Base-by-base conservation (phyloP, 2,113 vertebrate species). In the Corydoras sp. region DNA sequence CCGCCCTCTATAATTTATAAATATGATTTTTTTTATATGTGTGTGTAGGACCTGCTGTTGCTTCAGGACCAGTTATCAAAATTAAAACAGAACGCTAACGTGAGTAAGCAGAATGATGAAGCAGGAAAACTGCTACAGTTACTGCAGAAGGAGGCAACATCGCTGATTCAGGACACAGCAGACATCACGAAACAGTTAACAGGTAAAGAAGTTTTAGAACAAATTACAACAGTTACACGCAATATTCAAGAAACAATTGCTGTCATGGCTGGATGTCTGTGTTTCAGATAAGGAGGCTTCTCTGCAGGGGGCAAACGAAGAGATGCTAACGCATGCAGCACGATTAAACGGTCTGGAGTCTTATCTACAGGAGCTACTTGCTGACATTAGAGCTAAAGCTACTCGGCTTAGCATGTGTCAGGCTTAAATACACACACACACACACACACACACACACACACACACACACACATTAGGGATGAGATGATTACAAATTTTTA, bases 121-220 rank as follows among this genome's bases (percentile, higher is more conserved):
- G 79, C 86, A 18, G 89, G 83, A 4, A 78, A 76, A 4, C 86
- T 84, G 9, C 83, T 95, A 56, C 73, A 78, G 3, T 87, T 75
- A 10, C 85, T 97, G 11, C 73, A 89, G 79, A 48, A 3, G 2
- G 85, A 93, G 9, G 92, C 91, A 0, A 84, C 78, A 49, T 63
- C 64, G 3, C 86, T 98, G 9, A 81, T 90, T 13, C 84, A 89
- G 75, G 91, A 92, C 58, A 93, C 92, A 0, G 4, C 82, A 58
- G 65, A 63, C 72, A 93, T 91, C 84, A 73, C 91, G 83, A 79
- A 82, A 54, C 83, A 79, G 81, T 89, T 98, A 76, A 76, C 81
- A 84, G 89, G 96, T 98, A 14, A 55, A 14, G 63, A 24, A 68
- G 13, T 31, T 18, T 18, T 3, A 68, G 9, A 50, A 13, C 18